Base-by-base conservation (phyloP, 2,113 vertebrate genomes). In the Cacatua alba region DNA sequence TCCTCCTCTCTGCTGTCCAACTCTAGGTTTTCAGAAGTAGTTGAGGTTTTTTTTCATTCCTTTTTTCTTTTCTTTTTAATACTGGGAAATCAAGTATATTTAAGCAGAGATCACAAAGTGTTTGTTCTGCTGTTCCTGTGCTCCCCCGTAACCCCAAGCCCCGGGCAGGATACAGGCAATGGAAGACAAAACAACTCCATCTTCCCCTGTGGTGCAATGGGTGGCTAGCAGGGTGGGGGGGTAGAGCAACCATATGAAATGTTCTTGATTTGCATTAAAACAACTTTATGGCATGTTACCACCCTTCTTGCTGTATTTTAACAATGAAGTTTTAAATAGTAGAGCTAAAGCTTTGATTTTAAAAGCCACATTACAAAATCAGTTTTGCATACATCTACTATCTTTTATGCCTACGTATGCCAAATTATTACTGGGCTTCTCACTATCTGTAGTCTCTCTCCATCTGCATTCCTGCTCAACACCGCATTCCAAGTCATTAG, bases 151-250 rank as follows among this genome's bases (percentile, higher is more conserved):
- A 16, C 18, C 52, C 15, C 21, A 29, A 48, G 19, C 20, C 39
- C 4, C 3, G 33, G 35, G 29, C 17, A 75, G 49, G 33, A 86
- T 26, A 59, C 17, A 14, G 13, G 35, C 35, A 21, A 20, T 13
- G 21, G 62, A 70, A 79, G 39, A 70, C 24, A 33, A 25, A 87
- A 64, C 28, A 79, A 39, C 41, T 87, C 63, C 48, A 43, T 49
- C 29, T 43, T 65, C 7, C 33, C 25, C 33, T 28, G 37, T 4
- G 1, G 13, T 24, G 16, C 46, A 29, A 63, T 26, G 62, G 21
- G 17, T 83, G 31, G 28, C 29, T 57, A 72, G 24, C 0, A 10
- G 39, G 39, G 41, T 0, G 41, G 48, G 79, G 25, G 4, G 52
- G 16, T 17, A 71, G 39, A 82, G 60, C 10, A 62, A 44, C 41